Conservation (phyloP, 2,888 invertebrate species). For the Cerastis leucographa region DNA sequence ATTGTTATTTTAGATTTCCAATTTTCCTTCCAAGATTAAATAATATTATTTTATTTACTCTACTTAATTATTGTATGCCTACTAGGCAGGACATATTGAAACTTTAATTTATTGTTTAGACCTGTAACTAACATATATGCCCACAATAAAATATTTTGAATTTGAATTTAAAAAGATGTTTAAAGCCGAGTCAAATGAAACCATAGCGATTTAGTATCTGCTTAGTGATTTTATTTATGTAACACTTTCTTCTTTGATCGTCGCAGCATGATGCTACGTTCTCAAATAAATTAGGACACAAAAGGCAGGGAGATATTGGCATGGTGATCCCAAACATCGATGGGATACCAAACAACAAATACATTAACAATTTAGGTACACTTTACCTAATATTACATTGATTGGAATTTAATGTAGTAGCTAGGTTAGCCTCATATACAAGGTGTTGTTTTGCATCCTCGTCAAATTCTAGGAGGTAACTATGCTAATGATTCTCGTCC, state of each 20-base stretch:
- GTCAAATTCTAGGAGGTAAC: too few species aligned
- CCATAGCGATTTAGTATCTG: background rate
- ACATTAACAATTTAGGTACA: background rate
- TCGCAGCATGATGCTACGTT: background rate
- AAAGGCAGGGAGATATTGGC: background rate
- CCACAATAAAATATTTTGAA: too few species aligned
- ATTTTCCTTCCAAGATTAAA: too few species aligned
- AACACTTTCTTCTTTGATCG: background rate
- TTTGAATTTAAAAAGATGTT: too few species aligned
- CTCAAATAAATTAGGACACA: background rate
- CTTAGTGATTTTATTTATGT: background rate
- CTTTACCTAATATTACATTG: background rate
- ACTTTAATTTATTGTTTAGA: too few species aligned
- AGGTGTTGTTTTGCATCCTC: too few species aligned
- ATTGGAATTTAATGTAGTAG: background rate
- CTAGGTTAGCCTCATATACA: background rate
- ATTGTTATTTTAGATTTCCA: too few species aligned
- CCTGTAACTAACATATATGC: too few species aligned
- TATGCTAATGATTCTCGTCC: too few species aligned
- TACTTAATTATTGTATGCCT: too few species aligned
- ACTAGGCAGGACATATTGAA: too few species aligned
- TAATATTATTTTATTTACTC: too few species aligned
- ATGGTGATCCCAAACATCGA: background rate
- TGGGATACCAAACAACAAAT: background rate
- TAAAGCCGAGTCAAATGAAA: background rate